Base-by-base conservation (phyloP, 1,140 invertebrate species). In the Euwallacea similis region DNA sequence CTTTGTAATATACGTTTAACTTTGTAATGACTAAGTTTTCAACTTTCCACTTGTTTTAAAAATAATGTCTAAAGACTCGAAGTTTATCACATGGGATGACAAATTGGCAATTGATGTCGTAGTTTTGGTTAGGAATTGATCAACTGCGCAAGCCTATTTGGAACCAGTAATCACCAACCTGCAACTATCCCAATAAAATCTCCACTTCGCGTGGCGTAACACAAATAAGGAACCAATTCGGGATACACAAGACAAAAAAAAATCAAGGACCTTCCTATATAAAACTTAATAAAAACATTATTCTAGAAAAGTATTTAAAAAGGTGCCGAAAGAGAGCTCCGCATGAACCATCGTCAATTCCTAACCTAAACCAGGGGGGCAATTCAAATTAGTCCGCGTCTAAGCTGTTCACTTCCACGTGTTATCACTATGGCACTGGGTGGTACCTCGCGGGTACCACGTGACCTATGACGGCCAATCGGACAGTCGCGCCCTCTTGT, bases 401-500 rank as follows among this genome's bases (percentile, higher is more conserved):
- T 71, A 71, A 68, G 74, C 46, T 71, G 72, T 69, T 66, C 73
- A 77, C 75, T 72, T 74, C 75, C 75, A 78, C 74, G 66, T 73
- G 71, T 75, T 77, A 80, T 79, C 79, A 81, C 79, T 80, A 79
- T 81, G 80, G 79, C 79, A 81, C 79, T 80, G 73, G 73, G 71
- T 70, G 73, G 76, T 67, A 71, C 69, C 68, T 46, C 62, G 63
- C 62, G 60, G 72, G 62, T 71, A 71, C 61, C 42, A 63, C 69
- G 55, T 56, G 66, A 84, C 86, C 87, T 93, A 94, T 88, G 92
- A 92, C 79, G 91, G 87, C 93, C 93, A 95, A 73, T 94, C 93
- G 47, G 87, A 88, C 80, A 94, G 89, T 80, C 93, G 88, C 72
- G 91, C 87, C 79, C 91, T 87, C 84, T 95, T 95, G 79, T 89